These are phyloP conservation scores for Zapus hudsonius DNA, from an alignment of 2,113 vertebrate genomes.

Conservation along the genomic window DNA sequence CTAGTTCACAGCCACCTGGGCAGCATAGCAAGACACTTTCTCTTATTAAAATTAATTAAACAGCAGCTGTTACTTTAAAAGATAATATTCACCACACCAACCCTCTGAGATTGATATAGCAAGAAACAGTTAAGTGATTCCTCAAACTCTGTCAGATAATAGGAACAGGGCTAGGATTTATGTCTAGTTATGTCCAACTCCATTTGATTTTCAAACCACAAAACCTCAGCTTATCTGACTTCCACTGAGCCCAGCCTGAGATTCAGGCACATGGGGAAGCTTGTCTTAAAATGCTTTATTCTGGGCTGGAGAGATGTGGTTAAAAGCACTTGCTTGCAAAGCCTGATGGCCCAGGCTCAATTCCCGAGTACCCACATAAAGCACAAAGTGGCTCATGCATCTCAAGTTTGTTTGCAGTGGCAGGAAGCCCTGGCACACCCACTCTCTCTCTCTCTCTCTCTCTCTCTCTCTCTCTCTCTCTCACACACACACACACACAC, in stretches of 20 bases:
- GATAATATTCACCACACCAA: slow-evolving; percentile 4
- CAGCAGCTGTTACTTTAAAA: not conserved
- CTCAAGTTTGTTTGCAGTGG: too few relatives aligned
- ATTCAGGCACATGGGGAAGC: not conserved
- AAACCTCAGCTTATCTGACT: slow-evolving; percentile 17
- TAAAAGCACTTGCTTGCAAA: too few relatives aligned
- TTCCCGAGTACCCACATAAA: too few relatives aligned
- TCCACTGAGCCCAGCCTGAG: not conserved
- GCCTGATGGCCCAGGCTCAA: too few relatives aligned
- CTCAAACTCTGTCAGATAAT: not conserved
- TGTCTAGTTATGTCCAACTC: slow-evolving; percentile 32
- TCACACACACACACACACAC: too few relatives aligned
- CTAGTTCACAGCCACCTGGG: not conserved
- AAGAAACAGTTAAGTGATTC: slow-evolving; percentile 10
- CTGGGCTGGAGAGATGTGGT: too few relatives aligned
- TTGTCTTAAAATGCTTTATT: not conserved
- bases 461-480: too few relatives aligned
- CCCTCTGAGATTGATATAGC: not conserved
- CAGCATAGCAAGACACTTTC: not conserved
- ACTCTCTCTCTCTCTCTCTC: too few relatives aligned
- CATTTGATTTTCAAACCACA: slow-evolving; percentile 58
- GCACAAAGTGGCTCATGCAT: too few relatives aligned
- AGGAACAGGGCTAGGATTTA: not conserved
- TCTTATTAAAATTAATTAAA: not conserved
- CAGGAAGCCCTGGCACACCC: too few relatives aligned